Base-by-base conservation (phyloP, 2,888 invertebrate genomes). In the Thymelicus lineola region DNA sequence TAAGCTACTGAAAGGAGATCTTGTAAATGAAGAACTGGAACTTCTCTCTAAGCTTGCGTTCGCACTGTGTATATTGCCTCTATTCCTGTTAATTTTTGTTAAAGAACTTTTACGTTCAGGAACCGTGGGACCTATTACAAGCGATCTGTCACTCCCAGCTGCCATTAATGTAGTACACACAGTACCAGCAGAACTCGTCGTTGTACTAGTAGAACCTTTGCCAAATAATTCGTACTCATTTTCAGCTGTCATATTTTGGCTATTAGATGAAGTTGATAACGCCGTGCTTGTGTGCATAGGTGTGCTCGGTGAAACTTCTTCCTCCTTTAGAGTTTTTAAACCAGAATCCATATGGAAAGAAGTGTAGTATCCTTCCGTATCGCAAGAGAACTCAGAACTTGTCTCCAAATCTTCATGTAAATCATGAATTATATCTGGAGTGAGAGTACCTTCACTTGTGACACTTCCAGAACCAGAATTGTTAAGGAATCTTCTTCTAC, bases 271-370 rank as follows among this genome's bases (percentile, higher is more conserved):
- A 82, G 95, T 96, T 10, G 95, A 96, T 75, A 97, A 94, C 59
- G 96, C 95, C 60, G 95, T 95, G 59, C 96, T 96, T 12, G 95
- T 95, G 83, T 96, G 96, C 82, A 97, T 85, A 1, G 97, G 97
- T 35, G 96, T 96, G 74, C 95, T 95, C 0, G 96, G 96, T 55
- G 90, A 88, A 59, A 91, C 80, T 74, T 94, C 89, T 74, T 96
- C 95, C 87, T 98, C 97, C 82, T 97, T 96, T 14, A 97, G 90
- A 0, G 97, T 97, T 82, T 97, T 97, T 73, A 99, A 88, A 0
- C 99, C 99, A 69, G 98, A 98, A 88, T 99, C 99, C 95, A 98
- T 96, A 88, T 99, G 98, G 94, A 99, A 99, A 20, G 98, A 98
- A 0, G 99, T 99, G 86, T 98, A 99, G 87, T 99, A 99, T 7